Evolutionary conservation across 2,113 vertebrate genomes (phyloP), one percentile per base, ranked within the genome.

Genomic region (Donacobius atricapilla): DNA sequence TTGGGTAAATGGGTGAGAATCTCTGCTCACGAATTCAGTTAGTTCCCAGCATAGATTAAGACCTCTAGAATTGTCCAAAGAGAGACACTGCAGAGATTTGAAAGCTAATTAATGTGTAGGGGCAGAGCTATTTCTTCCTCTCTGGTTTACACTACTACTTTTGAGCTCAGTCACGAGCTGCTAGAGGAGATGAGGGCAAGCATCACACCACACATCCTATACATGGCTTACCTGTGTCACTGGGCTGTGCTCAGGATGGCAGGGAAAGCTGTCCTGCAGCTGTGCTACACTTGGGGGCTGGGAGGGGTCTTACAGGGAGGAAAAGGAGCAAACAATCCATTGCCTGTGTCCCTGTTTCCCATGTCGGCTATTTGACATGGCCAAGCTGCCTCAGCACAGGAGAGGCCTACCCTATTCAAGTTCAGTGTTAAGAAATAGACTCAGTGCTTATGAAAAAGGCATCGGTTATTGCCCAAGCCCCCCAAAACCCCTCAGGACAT

Each of bases 141-240:
- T 79, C 19, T 83, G 31, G 12, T 85, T 88, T 87, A 37, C 53
- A 15, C 15, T 68, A 8, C 31, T 76, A 9, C 39, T 78, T 1
- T 51, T 79, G 53, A 72, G n/a, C 70, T 93, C 31, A 80, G 2
- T 33, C 37, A 14, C 18, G 51, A 87, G 13, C 40, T 51, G 1
- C 31, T n/a, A 7, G 35, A 68, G 25, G 45, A 57, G 65, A 25
- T 23, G n/a, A 82, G 40, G 56, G 35, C 8, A 39, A 50, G 37
- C 21, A 28, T 83, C 6, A 0, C 37, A 15, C 44, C 9, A 1
- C 30, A 33, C 14, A 27, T 60, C 48, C 44, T n/a, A 0, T 40
- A 2, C 48, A 2, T 56, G 40, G 39, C 27, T 91, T 56, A 16
- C 16, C 60, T 78, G 25, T n/a, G 5, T 68, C 16, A 17, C 72